These are phyloP conservation scores for Periplaneta americana DNA, from an alignment of 1,140 invertebrate species.

Conservation along the genomic window DNA sequence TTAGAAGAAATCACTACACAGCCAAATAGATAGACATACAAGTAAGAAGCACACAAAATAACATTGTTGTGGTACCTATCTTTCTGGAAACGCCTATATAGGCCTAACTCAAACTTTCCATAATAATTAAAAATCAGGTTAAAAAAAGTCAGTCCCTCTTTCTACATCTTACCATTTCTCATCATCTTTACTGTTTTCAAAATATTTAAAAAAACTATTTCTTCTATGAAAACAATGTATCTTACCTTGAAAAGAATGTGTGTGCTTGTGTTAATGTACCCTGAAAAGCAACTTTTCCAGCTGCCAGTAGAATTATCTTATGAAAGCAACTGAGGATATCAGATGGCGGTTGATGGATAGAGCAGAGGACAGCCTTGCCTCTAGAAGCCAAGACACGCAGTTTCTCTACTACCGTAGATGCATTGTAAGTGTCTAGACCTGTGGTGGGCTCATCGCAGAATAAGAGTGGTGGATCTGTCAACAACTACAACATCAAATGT, in stretches of 20 bases:
- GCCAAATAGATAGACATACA: too few relatives aligned
- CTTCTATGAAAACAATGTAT: too few relatives aligned
- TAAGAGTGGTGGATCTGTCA: slow-evolving; percentile 68
- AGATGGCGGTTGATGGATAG: slow-evolving; percentile 84
- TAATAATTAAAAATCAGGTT: too few relatives aligned
- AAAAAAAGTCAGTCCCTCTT: too few relatives aligned
- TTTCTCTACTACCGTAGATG: slow-evolving; percentile 63
- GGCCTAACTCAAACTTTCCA: too few relatives aligned
- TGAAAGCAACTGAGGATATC: slow-evolving; percentile 78
- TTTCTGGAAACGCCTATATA: too few relatives aligned
- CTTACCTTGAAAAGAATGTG: slow-evolving; percentile 20
- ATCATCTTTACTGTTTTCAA: too few relatives aligned
- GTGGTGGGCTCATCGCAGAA: slow-evolving; percentile 83
- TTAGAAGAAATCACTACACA: too few relatives aligned
- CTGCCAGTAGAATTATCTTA: slow-evolving; percentile 66
- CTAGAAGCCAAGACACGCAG: slow-evolving; percentile 54
- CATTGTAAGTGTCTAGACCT: slow-evolving; percentile 76
- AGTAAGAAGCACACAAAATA: too few relatives aligned
- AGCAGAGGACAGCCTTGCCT: slow-evolving; percentile 74
- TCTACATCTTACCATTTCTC: too few relatives aligned
- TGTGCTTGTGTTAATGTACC: slow-evolving; percentile 39
- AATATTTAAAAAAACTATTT: too few relatives aligned
- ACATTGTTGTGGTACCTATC: too few relatives aligned
- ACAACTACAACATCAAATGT: slow-evolving; percentile 42
- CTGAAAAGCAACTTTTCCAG: slow-evolving; percentile 75